Evolutionary conservation across 2,113 vertebrate species (phyloP), one percentile per base, ranked within the genome.

Genomic region (Oreamnos americanus): DNA sequence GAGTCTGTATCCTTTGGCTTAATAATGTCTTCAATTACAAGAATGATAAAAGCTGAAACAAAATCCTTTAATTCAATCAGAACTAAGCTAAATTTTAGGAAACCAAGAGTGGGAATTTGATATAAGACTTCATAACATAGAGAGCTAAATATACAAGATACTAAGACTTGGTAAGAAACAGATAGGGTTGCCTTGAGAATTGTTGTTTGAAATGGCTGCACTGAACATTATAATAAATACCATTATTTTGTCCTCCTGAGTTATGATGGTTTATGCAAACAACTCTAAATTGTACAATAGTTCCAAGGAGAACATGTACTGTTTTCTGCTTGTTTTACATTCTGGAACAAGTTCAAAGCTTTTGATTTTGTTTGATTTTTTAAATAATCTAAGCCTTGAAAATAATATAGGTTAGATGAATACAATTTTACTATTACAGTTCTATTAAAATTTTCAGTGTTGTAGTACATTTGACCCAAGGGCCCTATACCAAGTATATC

Each of bases 31-130:
- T 99, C 97, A 96, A 94, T 99, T 99, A 99, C 98, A 98, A 97
- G 97, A 98, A 97, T 97, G 98, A 98, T 99, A 99, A 98, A 98
- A 98, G 98, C 95, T 98, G 98, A 99, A 99, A 99, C 51, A 49
- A 97, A 98, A 99, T 98, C 87, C 97, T 98, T 98, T 99, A 98
- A 99, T 98, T 99, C 98, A 99, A 97, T 99, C 98, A 99, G 92
- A 98, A 92, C 78, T 89, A 90, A 45, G 15, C 96, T 98, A 96
- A 98, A 98, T 98, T 99, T 98, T 98, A 98, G 98, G 98, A 98
- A 98, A 97, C 94, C 96, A 97, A 95, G 97, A 98, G 96, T 91
- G 85, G 85, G 98, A 98, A 98, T 98, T 98, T 96, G 98, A 98
- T 99, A 97, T 13, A 96, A 95, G 94, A 92, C 98, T 96, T 96